Conservation (phyloP, 2,113 vertebrate genomes). For the Petroica traversi region DNA sequence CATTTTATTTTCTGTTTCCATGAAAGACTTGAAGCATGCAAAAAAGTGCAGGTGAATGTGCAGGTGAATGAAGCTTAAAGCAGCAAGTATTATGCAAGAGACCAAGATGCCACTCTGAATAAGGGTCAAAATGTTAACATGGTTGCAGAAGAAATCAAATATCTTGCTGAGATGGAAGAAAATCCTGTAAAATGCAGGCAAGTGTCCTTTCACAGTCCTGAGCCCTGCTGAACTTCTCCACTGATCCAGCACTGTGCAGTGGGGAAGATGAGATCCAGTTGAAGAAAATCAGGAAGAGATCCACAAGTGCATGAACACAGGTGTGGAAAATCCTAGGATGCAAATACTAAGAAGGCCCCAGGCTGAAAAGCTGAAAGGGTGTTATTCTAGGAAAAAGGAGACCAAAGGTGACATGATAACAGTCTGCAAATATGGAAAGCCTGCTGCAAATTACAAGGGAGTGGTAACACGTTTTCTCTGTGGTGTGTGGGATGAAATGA, state of each 20-base stretch:
- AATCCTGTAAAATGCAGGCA: background rate
- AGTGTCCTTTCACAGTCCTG: background rate
- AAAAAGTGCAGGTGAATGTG: background rate
- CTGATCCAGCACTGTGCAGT: background rate
- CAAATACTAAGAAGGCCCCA: background rate
- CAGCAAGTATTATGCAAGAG: background rate
- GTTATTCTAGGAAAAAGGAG: background rate
- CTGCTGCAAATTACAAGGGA: background rate
- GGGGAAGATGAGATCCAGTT: background rate
- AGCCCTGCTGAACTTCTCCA: background rate
- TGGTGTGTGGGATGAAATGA: background rate
- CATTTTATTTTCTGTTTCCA: background rate
- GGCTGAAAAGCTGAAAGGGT: background rate
- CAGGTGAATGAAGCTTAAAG: background rate
- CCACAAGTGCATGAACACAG: background rate
- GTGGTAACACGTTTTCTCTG: background rate
- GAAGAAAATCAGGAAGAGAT: background rate
- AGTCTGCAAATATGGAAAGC: background rate
- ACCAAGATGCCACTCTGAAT: background rate
- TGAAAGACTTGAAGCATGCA: background rate
- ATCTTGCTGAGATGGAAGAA: background rate
- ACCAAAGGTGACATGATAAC: background rate
- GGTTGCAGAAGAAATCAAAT: background rate
- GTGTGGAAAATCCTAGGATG: background rate
- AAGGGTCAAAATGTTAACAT: background rate